These are phyloP conservation scores for Periophthalmus modestus DNA, from an alignment of 2,113 vertebrate genomes.

Conservation along the genomic window DNA sequence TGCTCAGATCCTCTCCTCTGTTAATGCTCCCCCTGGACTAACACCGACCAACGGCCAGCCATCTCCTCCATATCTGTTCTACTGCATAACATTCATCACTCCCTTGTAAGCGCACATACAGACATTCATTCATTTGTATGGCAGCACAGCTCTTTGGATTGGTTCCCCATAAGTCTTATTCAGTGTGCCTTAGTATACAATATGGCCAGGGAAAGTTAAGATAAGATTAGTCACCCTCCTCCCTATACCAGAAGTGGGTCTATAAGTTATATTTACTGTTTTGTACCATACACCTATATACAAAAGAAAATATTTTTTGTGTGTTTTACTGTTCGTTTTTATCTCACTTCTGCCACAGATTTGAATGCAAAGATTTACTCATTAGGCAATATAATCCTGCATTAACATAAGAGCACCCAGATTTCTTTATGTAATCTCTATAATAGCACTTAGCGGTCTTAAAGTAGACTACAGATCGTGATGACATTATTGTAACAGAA, in stretches of 20 bases:
- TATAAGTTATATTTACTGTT: too few species aligned
- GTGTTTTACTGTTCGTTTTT: neutral
- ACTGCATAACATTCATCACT: conserved; percentile 32
- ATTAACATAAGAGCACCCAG: neutral
- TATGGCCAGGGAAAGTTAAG: neutral
- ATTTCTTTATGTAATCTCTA: conserved; percentile 43
- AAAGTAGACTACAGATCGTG: conserved; percentile 50
- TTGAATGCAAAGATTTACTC: neutral
- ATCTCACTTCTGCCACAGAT: neutral
- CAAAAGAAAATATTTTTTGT: neutral
- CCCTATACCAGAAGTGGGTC: too few species aligned
- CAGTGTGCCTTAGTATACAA: neutral
- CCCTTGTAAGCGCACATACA: conserved; percentile 21
- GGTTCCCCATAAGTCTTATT: conserved; percentile 25
- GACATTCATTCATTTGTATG: conserved; percentile 34
- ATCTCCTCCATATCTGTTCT: conserved; percentile 15
- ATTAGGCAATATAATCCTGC: neutral
- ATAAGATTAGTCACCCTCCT: neutral
- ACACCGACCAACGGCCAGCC: conserved; percentile 18
- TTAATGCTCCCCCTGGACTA: conserved; percentile 39
- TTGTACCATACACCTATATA: too few species aligned
- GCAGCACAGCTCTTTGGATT: conserved; percentile 1
- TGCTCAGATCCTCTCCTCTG: conserved; percentile 16
- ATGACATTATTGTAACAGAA: conserved; percentile 18
- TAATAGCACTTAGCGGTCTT: conserved; percentile 36